These are phyloP conservation scores for Papilio gigon DNA, from an alignment of 2,888 invertebrate genomes.

Conservation along the genomic window DNA sequence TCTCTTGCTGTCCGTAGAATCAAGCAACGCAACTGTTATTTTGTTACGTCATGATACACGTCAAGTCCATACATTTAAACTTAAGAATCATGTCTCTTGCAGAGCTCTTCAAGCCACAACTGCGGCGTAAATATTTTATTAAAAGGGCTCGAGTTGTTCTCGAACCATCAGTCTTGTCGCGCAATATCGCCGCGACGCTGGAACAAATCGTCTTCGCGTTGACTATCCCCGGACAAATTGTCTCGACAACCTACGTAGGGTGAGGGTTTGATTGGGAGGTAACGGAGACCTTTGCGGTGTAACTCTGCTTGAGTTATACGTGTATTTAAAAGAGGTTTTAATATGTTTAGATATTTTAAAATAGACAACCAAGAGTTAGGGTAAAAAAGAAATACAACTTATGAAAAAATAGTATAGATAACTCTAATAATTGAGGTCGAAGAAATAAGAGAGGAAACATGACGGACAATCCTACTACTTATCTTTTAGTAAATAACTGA, in stretches of 20 bases:
- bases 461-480: too few species aligned
- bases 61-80: not conserved
- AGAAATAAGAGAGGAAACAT: too few species aligned
- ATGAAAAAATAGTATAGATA: too few species aligned
- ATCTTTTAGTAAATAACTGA: too few species aligned
- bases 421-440: too few species aligned
- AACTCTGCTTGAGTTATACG: not conserved
- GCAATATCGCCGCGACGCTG: conserved; percentile 65
- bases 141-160: conserved; percentile 57
- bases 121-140: conserved; percentile 69
- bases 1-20: too few species aligned
- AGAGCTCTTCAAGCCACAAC: conserved; percentile 8
- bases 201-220: conserved; percentile 65
- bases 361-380: too few species aligned
- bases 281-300: conserved; percentile 12
- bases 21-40: too few species aligned
- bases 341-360: too few species aligned
- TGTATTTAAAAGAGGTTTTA: not conserved
- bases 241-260: conserved; percentile 30
- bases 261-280: conserved; percentile 39
- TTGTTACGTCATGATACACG: too few species aligned
- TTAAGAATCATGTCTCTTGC: not conserved
- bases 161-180: conserved; percentile 67
- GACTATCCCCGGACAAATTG: conserved; percentile 40
- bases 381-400: too few species aligned